These are phyloP conservation scores for Eristalis pertinax DNA, from an alignment of 2,888 invertebrate genomes.

Conservation along the genomic window DNA sequence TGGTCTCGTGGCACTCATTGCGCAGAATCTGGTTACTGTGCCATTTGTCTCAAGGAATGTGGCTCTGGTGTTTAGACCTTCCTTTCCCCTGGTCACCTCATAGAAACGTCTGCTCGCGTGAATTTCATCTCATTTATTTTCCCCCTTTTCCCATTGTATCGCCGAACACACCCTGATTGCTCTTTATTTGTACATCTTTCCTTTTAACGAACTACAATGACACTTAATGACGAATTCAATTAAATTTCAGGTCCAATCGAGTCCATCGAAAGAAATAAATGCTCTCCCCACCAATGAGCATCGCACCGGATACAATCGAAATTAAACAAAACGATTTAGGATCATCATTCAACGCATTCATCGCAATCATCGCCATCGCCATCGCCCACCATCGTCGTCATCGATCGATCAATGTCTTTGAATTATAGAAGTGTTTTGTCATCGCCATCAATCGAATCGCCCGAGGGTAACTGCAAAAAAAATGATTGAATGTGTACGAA, in stretches of 20 bases:
- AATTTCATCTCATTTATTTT: too few relatives aligned
- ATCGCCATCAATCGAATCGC: constrained; percentile 16
- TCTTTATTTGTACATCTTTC: not conserved
- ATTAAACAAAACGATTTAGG: constrained; percentile 10
- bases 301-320: constrained; percentile 28
- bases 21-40: not conserved
- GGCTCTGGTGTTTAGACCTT: not conserved
- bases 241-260: constrained; percentile 41
- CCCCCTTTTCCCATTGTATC: too few relatives aligned
- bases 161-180: too few relatives aligned
- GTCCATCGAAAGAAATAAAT: constrained; percentile 34
- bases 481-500: constrained; percentile 63
- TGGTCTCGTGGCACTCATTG: too few relatives aligned
- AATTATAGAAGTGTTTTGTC: constrained; percentile 28
- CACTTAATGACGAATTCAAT: not conserved
- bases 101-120: too few relatives aligned
- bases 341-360: constrained; percentile 20
- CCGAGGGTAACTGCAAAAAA: not conserved
- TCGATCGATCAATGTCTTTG: constrained; percentile 42
- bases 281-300: constrained; percentile 24
- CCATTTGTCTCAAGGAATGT: not conserved
- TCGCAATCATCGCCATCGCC: not conserved
- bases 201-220: not conserved
- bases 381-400: constrained; percentile 1
- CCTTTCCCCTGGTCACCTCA: too few relatives aligned